Evolutionary conservation across 2,797 vertebrate species (phyloP).

Genomic region (Pseudochromis fuscus): DNA sequence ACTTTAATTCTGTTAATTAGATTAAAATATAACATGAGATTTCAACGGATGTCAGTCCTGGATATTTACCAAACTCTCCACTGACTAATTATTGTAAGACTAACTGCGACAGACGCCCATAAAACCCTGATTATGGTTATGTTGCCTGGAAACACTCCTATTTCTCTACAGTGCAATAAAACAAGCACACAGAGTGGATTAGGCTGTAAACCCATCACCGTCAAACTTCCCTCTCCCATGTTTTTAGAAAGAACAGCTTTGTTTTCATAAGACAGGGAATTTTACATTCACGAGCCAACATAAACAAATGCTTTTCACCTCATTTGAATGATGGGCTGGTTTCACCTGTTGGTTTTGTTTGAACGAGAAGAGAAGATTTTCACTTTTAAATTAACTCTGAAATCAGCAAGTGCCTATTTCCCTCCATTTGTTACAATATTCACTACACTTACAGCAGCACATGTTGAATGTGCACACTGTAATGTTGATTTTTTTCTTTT

Average conservation of each 20-base stretch:
- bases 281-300: constrained; percentile 5
- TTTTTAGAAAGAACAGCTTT: constrained; percentile 19
- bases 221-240: constrained; percentile 3
- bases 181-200: not conserved
- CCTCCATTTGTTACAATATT: not conserved
- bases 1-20: not conserved
- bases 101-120: constrained; percentile 3
- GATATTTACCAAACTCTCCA: constrained; percentile 16
- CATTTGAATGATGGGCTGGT: not conserved
- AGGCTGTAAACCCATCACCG: not conserved
- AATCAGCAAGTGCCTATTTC: too few species aligned
- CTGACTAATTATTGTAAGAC: constrained; percentile 14
- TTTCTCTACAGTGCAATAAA: not conserved
- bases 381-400: not conserved
- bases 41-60: not conserved
- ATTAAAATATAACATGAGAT: not conserved
- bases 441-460: constrained; percentile 4
- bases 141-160: constrained; percentile 38
- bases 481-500: not conserved
- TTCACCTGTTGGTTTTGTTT: constrained; percentile 10
- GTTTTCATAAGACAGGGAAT: constrained; percentile 1
- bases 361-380: not conserved
- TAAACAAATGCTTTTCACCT: constrained; percentile 22
- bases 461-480: not conserved
- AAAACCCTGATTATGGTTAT: constrained; percentile 25